Evolutionary conservation across 2,888 invertebrate genomes (phyloP).

Genomic region (Lithophane ornitopus): DNA sequence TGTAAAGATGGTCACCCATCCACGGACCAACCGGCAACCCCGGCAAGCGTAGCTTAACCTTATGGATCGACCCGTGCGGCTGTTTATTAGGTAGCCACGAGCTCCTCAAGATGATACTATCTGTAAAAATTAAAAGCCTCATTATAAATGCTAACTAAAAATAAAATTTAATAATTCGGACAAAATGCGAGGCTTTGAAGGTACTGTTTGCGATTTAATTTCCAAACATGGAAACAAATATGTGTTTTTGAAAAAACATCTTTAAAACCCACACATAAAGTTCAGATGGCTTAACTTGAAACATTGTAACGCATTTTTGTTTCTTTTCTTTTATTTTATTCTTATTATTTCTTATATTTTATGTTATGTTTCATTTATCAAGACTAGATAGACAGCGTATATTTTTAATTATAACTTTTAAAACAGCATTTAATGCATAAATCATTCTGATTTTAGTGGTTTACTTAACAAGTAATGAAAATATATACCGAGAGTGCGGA

Average conservation of each 20-base stretch:
- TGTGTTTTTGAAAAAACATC: not conserved
- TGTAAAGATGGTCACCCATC: too few relatives aligned
- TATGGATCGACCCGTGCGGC: too few relatives aligned
- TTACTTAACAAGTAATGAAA: not conserved
- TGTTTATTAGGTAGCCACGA: too few relatives aligned
- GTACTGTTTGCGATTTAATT: not conserved
- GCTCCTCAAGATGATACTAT: too few relatives aligned
- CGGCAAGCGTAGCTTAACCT: too few relatives aligned
- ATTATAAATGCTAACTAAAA: not conserved
- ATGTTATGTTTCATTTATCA: too few relatives aligned
- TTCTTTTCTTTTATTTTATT: too few relatives aligned
- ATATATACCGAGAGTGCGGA: not conserved
- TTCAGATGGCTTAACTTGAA: not conserved
- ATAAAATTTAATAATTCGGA: not conserved
- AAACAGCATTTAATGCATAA: not conserved
- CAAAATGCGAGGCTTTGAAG: not conserved
- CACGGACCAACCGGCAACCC: too few relatives aligned
- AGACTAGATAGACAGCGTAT: not conserved
- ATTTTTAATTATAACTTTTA: not conserved
- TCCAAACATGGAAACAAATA: not conserved
- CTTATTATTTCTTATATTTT: too few relatives aligned
- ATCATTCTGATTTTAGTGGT: not conserved
- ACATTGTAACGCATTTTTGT: too few relatives aligned
- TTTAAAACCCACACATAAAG: not conserved
- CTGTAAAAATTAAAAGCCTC: not conserved